Percentiles rank a stretch among this genome's conserved stretches.
These are phyloP conservation scores for Nebria ingens DNA, from an alignment of 1,140 invertebrate species.

Conservation along the genomic window DNA sequence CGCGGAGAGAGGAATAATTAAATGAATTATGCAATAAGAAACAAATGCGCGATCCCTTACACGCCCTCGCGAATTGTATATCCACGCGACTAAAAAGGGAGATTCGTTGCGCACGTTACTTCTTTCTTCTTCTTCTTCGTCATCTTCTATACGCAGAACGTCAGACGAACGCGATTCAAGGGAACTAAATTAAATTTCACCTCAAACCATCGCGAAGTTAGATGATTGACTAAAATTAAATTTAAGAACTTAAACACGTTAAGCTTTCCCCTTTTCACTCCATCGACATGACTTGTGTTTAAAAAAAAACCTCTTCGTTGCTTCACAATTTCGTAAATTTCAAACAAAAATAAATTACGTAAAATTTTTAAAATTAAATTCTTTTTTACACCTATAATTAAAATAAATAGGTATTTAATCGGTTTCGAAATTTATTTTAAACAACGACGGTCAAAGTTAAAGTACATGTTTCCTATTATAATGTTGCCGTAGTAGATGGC, in stretches of 20 bases:
- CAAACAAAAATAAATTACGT: no score
- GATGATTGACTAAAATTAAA: slow-evolving; percentile 35
- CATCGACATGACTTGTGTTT: slow-evolving; percentile 25
- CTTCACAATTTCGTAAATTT: no score
- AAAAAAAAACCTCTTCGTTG: no score
- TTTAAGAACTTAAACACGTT: slow-evolving; percentile 34
- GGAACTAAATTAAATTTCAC: slow-evolving; percentile 27
- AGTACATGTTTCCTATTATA: no score
- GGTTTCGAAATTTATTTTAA: no score
- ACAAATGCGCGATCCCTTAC: slow-evolving; percentile 14
- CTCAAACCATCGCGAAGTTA: slow-evolving; percentile 26
- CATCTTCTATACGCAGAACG: not conserved
- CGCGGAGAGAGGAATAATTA: slow-evolving; percentile 21
- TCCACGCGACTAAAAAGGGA: slow-evolving; percentile 4
- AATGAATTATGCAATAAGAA: slow-evolving; percentile 27
- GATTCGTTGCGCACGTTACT: not conserved
- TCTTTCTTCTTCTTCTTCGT: not conserved
- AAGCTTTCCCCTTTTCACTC: slow-evolving; percentile 28
- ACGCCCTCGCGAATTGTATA: slow-evolving; percentile 5
- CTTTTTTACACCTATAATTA: no score
- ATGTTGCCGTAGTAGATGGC: no score
- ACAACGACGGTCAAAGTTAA: no score
- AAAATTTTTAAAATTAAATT: no score
- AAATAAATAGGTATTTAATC: no score
- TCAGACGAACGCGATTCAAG: not conserved